Base-by-base conservation (phyloP, 2,797 vertebrate genomes). In the Prionace glauca region DNA sequence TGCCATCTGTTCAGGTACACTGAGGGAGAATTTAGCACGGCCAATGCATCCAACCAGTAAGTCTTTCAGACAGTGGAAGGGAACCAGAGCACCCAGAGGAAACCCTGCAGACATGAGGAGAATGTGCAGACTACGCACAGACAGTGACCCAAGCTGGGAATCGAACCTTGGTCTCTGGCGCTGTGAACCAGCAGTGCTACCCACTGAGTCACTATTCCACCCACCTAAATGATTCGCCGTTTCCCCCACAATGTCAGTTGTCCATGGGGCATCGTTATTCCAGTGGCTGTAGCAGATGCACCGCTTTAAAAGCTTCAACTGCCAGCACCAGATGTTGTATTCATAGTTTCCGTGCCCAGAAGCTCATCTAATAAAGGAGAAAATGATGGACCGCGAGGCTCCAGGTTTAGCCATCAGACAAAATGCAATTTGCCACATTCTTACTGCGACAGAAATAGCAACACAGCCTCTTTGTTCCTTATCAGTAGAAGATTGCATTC, bases 381-480 rank as follows among this genome's bases (percentile, higher is more conserved):
- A 69, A 41, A 41, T 22, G 10, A 29, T 67, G 62, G 32, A 4
- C 88, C 67, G 32, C 32, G 9, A 36, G 18, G 87, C 60, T 67
- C 60, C 56, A 65, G 65, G 90, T 36, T 69, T 36, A 22, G 41
- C 20, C 62, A 92, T 92, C 32, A 69, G 62, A 22, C 65, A 69
- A 69, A 67, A 67, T 92, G 90, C 62, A 69, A 10, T 92, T 92
- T 69, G 62, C 65, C 90, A 92, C 88, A 62, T n/a, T 65, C 60
- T n/a, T 32, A 84, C 79, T 22, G 79, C 18, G 32, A 90, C 88
- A 91, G 62, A 91, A 91, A 91, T 91, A 91, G 60, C n/a, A 36
- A 67, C 11, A 20, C 65, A 67, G 24, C 60, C n/a, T 36, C 62
- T 84, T 84, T 67, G 62, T 92, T 92, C 65, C 90, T 67, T 65